Evolutionary conservation across 2,797 vertebrate species (phyloP), one percentile per base, ranked within the genome.

Genomic region (Dendrocincla fuliginosa): DNA sequence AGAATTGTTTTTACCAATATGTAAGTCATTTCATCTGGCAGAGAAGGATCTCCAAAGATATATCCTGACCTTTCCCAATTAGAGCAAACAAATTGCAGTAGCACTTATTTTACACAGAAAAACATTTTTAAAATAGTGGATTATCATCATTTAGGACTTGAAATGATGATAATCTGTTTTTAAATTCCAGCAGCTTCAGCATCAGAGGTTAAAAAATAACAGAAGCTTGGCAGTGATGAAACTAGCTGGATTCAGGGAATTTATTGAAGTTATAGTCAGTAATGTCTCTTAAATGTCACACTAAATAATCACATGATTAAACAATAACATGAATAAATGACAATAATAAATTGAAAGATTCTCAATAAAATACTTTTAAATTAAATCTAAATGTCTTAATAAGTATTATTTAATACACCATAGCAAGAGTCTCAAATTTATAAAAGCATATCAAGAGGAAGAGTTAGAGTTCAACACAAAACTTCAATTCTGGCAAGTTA

Each of bases 61-160:
- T 25, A 53, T 18, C 17, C 39, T 64, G 47, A 61, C 7, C 27
- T 56, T 68, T 79, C 14, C 18, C 0, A 0, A 52, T n/a, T 27
- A 61, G 27, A 61, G 28, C 0, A 5, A 76, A 55, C 11, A 68
- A 84, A 75, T 44, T 49, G 7, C 32, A 41, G 28, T 35, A 37
- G 19, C 27, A 22, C 11, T 65, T 63, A 39, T 19, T 30, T 65
- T 39, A 44, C 18, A 67, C 3, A 16, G 7, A 60, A 89, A 80
- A 81, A 55, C 22, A 3, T 41, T 68, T 78, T 78, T 56, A 61
- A 41, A 42, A 6, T 60, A 50, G 30, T 33, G 11, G 4, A n/a
- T 73, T 84, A 15, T 64, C 24, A n/a, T 35, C 10, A 60, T 61
- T 76, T 68, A 60, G 11, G 28, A 57, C 13, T 57, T 73, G 18